These are phyloP conservation scores for Sinocyclocheilus rhinocerous DNA, from an alignment of 2,113 vertebrate genomes.

Conservation along the genomic window DNA sequence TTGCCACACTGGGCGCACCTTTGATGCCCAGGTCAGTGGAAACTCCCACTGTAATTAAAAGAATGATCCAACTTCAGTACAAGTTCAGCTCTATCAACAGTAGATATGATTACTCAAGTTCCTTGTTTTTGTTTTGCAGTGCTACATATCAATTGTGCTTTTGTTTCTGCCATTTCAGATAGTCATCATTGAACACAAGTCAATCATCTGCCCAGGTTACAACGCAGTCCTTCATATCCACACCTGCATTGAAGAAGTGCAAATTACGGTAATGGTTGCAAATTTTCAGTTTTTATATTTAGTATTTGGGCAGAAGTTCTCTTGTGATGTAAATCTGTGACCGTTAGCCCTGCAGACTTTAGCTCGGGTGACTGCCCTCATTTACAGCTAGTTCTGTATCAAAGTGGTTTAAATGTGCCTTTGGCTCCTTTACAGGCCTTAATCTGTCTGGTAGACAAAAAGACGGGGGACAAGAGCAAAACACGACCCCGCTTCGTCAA, in stretches of 20 bases:
- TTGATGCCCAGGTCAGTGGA: constrained; percentile 85
- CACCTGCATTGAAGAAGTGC: constrained; percentile 91
- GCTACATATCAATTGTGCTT: not conserved
- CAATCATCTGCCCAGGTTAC: constrained; percentile 92
- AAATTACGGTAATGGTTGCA: constrained; percentile 82
- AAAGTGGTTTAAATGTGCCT: not conserved
- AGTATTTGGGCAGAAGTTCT: not conserved
- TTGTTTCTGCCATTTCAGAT: constrained; percentile 73
- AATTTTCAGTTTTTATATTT: not conserved
- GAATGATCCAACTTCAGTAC: too few relatives aligned
- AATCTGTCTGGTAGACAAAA: constrained; percentile 94
- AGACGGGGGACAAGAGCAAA: constrained; percentile 90
- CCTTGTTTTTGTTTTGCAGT: not conserved
- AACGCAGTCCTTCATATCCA: constrained; percentile 92
- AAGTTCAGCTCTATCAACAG: too few relatives aligned
- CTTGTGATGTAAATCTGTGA: not conserved
- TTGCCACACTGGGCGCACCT: constrained; percentile 89
- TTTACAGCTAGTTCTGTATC: not conserved
- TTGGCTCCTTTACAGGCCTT: constrained; percentile 78
- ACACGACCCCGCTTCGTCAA: constrained; percentile 90
- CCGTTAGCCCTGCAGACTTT: not conserved
- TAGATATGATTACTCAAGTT: not conserved
- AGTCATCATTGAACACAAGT: constrained; percentile 93
- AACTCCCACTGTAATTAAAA: too few relatives aligned
- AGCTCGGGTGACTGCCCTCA: not conserved